These are phyloP conservation scores for Papilio xuthus DNA, from an alignment of 1,140 invertebrate species.

Conservation along the genomic window DNA sequence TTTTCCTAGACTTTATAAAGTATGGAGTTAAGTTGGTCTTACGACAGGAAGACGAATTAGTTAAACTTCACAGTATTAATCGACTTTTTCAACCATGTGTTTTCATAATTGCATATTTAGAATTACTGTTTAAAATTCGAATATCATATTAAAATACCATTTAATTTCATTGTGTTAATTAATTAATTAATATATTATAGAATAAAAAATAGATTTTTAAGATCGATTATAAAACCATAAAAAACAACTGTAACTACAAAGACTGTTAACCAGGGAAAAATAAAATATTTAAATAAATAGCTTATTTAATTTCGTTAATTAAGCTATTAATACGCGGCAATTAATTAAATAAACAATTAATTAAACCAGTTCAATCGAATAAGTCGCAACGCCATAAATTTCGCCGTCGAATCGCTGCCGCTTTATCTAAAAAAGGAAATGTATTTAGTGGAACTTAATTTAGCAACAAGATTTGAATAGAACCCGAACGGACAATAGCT, in stretches of 20 bases:
- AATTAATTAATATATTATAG: not conserved
- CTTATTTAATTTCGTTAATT: conserved; percentile 28
- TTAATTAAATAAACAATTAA: conserved; percentile 32
- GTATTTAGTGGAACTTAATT: conserved; percentile 25
- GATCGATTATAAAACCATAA: conserved; percentile 15
- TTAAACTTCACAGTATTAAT: too few relatives aligned
- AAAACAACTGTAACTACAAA: conserved; percentile 5
- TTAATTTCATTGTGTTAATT: not conserved
- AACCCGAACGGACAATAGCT: not conserved
- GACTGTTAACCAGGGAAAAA: not conserved
- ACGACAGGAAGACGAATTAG: too few relatives aligned
- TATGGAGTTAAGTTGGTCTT: too few relatives aligned
- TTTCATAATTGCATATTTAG: not conserved
- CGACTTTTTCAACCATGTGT: not conserved
- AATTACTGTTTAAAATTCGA: not conserved
- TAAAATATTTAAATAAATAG: not conserved
- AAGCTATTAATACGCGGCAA: conserved; percentile 15
- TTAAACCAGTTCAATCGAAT: conserved; percentile 25
- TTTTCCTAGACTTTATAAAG: too few relatives aligned
- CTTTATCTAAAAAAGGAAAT: conserved; percentile 26
- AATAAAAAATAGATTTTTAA: conserved; percentile 10
- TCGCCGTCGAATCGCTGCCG: not conserved
- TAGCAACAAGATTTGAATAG: conserved; percentile 16
- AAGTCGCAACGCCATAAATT: conserved; percentile 23
- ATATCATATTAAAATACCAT: not conserved